Evolutionary conservation across 1,140 invertebrate genomes (phyloP).

Genomic region (Ips typographus): DNA sequence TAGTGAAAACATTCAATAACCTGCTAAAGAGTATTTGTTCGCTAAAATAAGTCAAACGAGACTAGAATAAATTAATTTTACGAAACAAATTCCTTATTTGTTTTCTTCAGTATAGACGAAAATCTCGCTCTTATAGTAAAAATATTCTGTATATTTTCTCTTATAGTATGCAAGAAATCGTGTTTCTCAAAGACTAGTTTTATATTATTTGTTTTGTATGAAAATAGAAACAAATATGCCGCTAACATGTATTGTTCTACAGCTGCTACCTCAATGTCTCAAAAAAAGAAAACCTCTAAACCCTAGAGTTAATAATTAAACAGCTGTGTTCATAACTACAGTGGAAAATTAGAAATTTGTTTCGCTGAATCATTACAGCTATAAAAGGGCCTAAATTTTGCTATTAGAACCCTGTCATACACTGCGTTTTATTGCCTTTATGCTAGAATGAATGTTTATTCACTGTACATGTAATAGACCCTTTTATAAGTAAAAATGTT

Average conservation of each 20-base stretch:
- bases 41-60: constrained; percentile 19
- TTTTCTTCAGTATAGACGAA: background rate
- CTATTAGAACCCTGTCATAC: no score
- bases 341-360: no score
- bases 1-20: constrained; percentile 21
- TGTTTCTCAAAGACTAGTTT: no score
- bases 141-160: background rate
- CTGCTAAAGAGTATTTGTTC: constrained; percentile 26
- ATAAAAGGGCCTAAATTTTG: no score
- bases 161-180: background rate
- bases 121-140: background rate
- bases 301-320: no score
- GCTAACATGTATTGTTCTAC: background rate
- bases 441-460: no score
- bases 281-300: no score
- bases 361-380: no score
- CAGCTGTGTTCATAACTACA: no score
- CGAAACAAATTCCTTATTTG: constrained; percentile 22
- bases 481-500: no score
- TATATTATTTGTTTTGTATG: background rate
- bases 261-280: background rate
- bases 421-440: no score
- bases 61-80: constrained; percentile 17
- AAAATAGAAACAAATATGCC: background rate
- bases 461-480: no score